Evolutionary conservation across 2,888 invertebrate species (phyloP), one percentile per base, ranked within the genome.

Genomic region (Agrilus cyanescens): DNA sequence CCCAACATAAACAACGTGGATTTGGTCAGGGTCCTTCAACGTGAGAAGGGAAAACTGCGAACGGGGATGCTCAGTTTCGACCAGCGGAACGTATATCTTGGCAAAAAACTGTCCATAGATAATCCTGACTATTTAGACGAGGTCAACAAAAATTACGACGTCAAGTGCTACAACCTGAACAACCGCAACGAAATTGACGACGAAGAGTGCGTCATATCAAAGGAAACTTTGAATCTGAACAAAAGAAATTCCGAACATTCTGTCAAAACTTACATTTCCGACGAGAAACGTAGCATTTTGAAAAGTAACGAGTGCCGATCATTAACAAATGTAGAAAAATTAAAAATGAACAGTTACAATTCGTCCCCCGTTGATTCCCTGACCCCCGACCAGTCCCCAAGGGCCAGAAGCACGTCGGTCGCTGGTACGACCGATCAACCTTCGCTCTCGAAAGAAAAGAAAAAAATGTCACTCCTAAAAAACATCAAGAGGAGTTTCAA

Each of bases 1-100:
- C 66, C 67, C 40, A 62, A 67, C 44, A 54, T 63, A 30, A 65
- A 61, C 44, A 60, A 60, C 46, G 63, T 69, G 3, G 73, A 73
- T 41, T 57, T 73, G 32, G 66, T 68, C 8, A 66, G 65, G 47
- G 69, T 71, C 44, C 59, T 71, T 42, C 63, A 66, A 47, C 25
- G 25, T 10, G 25, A 25, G 4, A 63, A 68, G 38, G 71, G 70
- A 18, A 71, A 72, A 55, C 65, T 71, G 38, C 51, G 50, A 31
- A 54, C 58, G 12, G 59, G 60, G 20, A 63, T 61, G 25, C 57
- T 62, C 33, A 65, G 65, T 49, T 66, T 66, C 48, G 65, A 66
- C 46, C 65, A 65, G 38, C 46, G 45, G 16, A 43, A 43, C 33
- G 41, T 47, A 15, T 16, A 38, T 7, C 40, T 41, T 33, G 59